phyloP scores from a whole-genome alignment of 2,797 vertebrate genomes.

The Mus caroli region DNA sequence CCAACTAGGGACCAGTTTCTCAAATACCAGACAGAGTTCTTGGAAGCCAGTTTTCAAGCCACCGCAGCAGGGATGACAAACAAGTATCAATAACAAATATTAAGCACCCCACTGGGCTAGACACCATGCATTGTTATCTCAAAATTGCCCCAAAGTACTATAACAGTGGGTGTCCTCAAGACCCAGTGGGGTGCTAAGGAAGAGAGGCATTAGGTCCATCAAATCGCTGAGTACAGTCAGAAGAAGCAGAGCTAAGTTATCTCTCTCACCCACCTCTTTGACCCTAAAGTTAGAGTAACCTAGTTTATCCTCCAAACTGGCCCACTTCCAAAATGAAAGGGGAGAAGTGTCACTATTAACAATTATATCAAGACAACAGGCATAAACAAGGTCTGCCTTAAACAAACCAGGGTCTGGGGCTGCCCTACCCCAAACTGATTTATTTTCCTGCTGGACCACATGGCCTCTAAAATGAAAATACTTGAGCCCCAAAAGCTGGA shows the following conservation, averaged over 20 bases:
- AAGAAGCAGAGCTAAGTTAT: not conserved
- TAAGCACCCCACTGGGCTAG: not conserved
- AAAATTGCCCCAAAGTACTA: not conserved
- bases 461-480: not conserved
- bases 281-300: slow-evolving; percentile 21
- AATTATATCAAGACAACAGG: not conserved
- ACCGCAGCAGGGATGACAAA: not conserved
- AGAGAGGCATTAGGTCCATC: not conserved
- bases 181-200: not conserved
- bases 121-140: not conserved
- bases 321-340: slow-evolving; percentile 8
- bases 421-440: not conserved
- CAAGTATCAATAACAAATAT: not conserved
- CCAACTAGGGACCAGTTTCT: not conserved
- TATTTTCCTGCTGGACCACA: not conserved
- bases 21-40: not conserved
- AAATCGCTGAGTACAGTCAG: not conserved
- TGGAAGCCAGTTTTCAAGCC: not conserved
- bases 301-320: slow-evolving; percentile 62
- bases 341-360: not conserved
- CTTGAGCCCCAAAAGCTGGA: not conserved
- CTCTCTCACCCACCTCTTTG: not conserved
- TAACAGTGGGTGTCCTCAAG: not conserved
- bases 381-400: not conserved
- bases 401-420: not conserved